Conservation (phyloP, 2,113 vertebrate genomes). For the Malurus cyaneus region DNA sequence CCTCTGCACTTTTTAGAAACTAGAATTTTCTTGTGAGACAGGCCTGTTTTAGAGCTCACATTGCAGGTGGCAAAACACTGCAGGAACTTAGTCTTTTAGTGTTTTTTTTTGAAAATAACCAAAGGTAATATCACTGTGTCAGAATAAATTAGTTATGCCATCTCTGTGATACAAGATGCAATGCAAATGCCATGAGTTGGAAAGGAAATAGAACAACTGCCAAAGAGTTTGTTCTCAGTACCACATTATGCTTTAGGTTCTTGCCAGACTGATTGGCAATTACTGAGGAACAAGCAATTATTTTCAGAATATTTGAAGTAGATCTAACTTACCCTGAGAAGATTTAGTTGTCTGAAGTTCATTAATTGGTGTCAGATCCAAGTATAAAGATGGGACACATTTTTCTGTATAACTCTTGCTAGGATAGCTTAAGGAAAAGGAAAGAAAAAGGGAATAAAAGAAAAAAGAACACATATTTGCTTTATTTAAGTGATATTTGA, state of each 20-base stretch:
- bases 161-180: neutral
- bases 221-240: neutral
- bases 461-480: rapidly evolving
- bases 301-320: neutral
- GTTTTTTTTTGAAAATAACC: neutral
- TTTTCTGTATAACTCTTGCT: neutral
- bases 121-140: neutral
- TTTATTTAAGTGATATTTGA: neutral
- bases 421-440: neutral
- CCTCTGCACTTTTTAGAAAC: neutral
- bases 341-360: neutral
- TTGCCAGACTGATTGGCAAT: neutral
- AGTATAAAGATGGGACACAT: neutral
- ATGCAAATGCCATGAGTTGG: neutral
- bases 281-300: neutral
- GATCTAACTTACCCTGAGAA: neutral
- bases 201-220: neutral
- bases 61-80: neutral
- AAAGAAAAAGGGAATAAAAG: no score
- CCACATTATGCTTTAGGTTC: neutral
- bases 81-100: neutral
- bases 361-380: neutral
- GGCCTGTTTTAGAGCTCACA: neutral
- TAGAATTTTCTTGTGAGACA: neutral
- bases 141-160: neutral